Evolutionary conservation across 2,888 invertebrate species (phyloP).

Genomic region (Apamea sordens): DNA sequence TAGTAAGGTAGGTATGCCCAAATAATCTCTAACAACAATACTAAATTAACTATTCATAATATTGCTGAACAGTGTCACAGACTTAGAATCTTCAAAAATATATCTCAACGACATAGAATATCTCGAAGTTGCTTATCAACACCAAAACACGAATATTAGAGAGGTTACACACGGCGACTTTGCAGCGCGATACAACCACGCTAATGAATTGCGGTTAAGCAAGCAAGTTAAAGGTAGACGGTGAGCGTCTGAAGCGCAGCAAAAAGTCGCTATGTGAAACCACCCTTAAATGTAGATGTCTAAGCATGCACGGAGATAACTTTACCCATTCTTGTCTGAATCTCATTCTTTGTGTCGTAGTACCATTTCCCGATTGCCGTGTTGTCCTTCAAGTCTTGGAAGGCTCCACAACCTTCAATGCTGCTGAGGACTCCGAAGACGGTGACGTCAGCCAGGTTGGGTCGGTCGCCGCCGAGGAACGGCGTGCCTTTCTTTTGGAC

Average conservation of each 20-base stretch:
- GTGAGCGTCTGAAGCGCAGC: background rate
- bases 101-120: constrained; percentile 14
- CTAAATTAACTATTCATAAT: constrained; percentile 20
- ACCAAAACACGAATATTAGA: constrained; percentile 48
- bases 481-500: constrained; percentile 92
- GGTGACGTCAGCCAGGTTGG: constrained; percentile 97
- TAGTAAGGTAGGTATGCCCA: constrained; percentile 1
- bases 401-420: constrained; percentile 98
- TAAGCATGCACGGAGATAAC: constrained; percentile 71
- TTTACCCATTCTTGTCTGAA: constrained; percentile 91
- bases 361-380: constrained; percentile 96
- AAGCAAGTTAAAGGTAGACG: too few relatives aligned
- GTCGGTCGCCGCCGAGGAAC: constrained; percentile 96
- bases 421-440: constrained; percentile 97
- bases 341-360: constrained; percentile 92
- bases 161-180: constrained; percentile 8
- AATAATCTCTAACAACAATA: constrained; percentile 39
- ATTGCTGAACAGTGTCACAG: constrained; percentile 22
- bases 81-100: background rate
- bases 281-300: constrained; percentile 12
- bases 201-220: background rate
- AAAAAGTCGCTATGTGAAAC: constrained; percentile 2
- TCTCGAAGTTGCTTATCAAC: constrained; percentile 40
- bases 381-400: constrained; percentile 93
- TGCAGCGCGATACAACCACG: too few relatives aligned